A percentile compares a stretch with the other conserved stretches of the same genome.
Evolutionary conservation across 2,797 vertebrate species (phyloP).

Genomic region (Sebastes oblongus): DNA sequence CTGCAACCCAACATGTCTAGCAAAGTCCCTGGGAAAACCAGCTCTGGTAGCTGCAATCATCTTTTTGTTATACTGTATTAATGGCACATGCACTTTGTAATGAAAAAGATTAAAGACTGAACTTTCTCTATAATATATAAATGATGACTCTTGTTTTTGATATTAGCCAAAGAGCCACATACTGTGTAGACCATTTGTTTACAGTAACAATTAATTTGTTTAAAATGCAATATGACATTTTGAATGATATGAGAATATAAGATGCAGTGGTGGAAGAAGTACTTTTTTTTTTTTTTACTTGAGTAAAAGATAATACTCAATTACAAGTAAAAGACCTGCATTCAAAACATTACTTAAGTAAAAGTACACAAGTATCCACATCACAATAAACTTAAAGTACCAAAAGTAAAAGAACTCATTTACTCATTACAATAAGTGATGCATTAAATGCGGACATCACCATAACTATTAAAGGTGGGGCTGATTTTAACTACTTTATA

Average conservation of each 20-base stretch:
- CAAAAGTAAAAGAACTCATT: too few relatives aligned
- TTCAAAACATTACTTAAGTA: too few relatives aligned
- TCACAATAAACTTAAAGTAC: accelerated
- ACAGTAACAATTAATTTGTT: neutral
- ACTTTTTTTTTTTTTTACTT: too few relatives aligned
- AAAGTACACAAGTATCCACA: too few relatives aligned
- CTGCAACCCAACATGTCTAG: neutral
- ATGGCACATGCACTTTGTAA: neutral
- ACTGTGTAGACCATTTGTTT: neutral
- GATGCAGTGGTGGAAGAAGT: too few relatives aligned
- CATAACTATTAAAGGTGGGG: too few relatives aligned
- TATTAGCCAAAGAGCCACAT: neutral
- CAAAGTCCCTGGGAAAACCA: neutral
- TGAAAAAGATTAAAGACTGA: neutral
- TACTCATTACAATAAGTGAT: too few relatives aligned
- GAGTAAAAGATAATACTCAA: too few relatives aligned
- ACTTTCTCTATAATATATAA: neutral
- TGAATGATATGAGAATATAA: neutral
- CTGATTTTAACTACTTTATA: too few relatives aligned
- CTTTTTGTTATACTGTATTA: neutral
- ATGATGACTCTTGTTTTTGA: neutral
- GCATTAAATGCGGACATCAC: too few relatives aligned
- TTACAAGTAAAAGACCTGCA: too few relatives aligned
- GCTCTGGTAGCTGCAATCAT: neutral
- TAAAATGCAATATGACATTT: neutral